These are phyloP conservation scores for Lerema accius DNA, from an alignment of 1,140 invertebrate species.

Conservation along the genomic window DNA sequence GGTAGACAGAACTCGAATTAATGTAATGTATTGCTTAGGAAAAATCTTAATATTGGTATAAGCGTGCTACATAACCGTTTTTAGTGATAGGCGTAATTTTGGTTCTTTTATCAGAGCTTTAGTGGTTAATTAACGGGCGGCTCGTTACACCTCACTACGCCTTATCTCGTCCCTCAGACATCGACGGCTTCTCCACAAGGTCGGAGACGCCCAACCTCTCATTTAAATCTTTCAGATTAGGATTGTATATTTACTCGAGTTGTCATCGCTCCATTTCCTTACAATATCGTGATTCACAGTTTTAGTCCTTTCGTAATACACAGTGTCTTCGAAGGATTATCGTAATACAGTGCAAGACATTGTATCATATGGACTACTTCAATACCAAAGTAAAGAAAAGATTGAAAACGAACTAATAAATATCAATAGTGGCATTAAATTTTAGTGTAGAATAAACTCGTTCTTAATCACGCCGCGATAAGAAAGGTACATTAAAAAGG, in stretches of 20 bases:
- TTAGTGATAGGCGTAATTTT: slow-evolving; percentile 42
- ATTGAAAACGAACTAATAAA: no score
- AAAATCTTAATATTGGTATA: slow-evolving; percentile 30
- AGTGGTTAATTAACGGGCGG: slow-evolving; percentile 53
- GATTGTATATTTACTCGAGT: slow-evolving; percentile 8
- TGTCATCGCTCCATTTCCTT: background rate
- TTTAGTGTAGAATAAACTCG: slow-evolving; percentile 69
- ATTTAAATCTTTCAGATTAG: slow-evolving; percentile 17
- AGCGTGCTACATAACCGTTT: slow-evolving; percentile 31
- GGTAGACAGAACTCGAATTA: slow-evolving; percentile 40
- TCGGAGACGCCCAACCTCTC: slow-evolving; percentile 12
- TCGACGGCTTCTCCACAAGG: slow-evolving; percentile 32
- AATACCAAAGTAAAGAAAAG: no score
- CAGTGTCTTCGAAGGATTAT: no score
- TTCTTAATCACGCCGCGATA: slow-evolving; percentile 77
- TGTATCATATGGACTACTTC: no score
- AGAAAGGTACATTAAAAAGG: slow-evolving; percentile 83
- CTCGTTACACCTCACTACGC: slow-evolving; percentile 41
- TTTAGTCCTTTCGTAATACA: no score
- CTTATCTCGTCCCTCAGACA: slow-evolving; percentile 38
- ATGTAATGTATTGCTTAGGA: slow-evolving; percentile 30
- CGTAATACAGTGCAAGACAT: no score
- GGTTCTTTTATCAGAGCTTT: slow-evolving; percentile 48
- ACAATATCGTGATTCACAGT: background rate
- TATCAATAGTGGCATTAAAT: slow-evolving; percentile 19